phyloP scores from a whole-genome alignment of 2,113 vertebrate genomes.

The Coptodon bakossiorum region DNA sequence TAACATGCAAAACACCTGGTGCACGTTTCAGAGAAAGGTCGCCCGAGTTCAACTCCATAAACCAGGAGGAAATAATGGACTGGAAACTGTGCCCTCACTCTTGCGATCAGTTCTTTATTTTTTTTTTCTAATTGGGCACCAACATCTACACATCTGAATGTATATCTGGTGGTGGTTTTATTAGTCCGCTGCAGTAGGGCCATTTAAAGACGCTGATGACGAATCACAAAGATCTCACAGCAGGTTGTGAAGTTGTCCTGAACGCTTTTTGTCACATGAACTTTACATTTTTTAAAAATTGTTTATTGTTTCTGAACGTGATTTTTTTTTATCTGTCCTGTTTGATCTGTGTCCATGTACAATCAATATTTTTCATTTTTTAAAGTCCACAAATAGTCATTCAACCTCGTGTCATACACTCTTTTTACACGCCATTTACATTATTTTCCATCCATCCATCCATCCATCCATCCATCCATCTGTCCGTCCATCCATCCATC shows the following conservation, averaged over 20 bases:
- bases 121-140: not conserved
- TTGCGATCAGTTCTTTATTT: not conserved
- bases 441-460: not conserved
- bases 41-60: not conserved
- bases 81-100: not conserved
- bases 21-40: not conserved
- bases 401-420: not conserved
- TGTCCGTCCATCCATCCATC: too few relatives aligned
- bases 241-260: not conserved
- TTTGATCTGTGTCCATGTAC: not conserved
- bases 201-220: not conserved
- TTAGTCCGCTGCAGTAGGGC: not conserved
- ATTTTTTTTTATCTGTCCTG: not conserved
- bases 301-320: not conserved
- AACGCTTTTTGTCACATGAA: not conserved
- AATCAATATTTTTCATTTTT: not conserved
- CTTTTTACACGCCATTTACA: not conserved
- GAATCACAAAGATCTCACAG: not conserved
- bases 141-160: not conserved
- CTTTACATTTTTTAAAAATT: not conserved
- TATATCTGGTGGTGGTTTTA: not conserved
- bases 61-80: not conserved
- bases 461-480: too few relatives aligned
- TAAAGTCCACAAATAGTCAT: not conserved
- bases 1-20: not conserved